These are phyloP conservation scores for Leptopilina myrica DNA, from an alignment of 2,888 invertebrate genomes.

Conservation along the genomic window DNA sequence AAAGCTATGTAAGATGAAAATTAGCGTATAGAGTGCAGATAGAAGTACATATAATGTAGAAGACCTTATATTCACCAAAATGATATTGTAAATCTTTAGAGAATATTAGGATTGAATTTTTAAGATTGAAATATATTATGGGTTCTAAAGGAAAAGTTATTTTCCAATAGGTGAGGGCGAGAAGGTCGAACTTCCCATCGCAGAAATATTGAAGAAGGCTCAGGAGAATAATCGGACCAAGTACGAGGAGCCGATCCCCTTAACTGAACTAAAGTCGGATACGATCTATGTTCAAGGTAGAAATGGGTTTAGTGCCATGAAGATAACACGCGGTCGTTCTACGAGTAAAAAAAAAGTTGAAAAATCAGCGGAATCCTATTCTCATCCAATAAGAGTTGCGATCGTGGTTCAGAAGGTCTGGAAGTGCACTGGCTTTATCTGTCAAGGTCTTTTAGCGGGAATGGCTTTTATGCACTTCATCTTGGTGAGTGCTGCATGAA, in stretches of 20 bases:
- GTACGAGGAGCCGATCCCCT: constrained; percentile 66
- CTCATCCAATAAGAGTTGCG: constrained; percentile 69
- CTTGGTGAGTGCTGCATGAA: constrained; percentile 61
- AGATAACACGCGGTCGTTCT: constrained; percentile 58
- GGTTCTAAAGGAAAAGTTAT: constrained; percentile 32
- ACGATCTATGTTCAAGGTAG: constrained; percentile 72
- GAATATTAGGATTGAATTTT: not conserved
- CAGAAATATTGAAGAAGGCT: constrained; percentile 68
- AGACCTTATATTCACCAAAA: not conserved
- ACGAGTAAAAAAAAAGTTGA: constrained; percentile 51
- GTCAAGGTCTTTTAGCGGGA: constrained; percentile 73
- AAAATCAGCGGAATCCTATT: constrained; percentile 51
- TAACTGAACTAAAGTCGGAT: constrained; percentile 69
- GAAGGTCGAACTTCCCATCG: constrained; percentile 69
- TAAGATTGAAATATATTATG: constrained; percentile 19
- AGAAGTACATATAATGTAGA: not conserved
- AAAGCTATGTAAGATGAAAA: not conserved
- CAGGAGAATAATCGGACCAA: constrained; percentile 65
- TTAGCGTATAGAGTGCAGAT: not conserved
- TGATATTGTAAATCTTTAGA: not conserved
- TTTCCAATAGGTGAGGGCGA: constrained; percentile 47
- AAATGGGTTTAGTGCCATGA: constrained; percentile 71
- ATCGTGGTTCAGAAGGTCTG: constrained; percentile 69
- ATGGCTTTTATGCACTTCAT: constrained; percentile 72
- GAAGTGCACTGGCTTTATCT: constrained; percentile 66